Percentiles rank a stretch among this genome's conserved stretches.
phyloP scores from a whole-genome alignment of 2,888 invertebrate species.

The Cephonodes hylas region DNA sequence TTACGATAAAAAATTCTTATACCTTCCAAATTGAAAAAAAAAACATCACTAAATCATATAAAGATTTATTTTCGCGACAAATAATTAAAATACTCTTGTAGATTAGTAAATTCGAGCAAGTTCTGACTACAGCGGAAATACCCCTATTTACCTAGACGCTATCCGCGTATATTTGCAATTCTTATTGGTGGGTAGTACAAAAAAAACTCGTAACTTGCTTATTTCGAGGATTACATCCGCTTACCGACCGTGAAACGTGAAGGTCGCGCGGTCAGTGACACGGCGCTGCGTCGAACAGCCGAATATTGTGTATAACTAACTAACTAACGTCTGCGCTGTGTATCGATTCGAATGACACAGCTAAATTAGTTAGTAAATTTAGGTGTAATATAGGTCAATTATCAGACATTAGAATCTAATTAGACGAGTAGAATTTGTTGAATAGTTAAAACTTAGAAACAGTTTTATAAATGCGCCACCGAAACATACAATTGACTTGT shows the following conservation, averaged over 20 bases:
- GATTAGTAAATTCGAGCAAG: background rate
- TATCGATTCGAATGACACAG: background rate
- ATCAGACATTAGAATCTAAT: no score
- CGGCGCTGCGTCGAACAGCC: background rate
- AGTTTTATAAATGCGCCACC: no score
- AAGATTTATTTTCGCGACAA: no score
- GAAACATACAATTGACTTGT: no score
- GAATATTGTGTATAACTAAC: background rate
- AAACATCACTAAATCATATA: no score
- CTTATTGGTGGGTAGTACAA: background rate
- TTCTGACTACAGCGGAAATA: background rate
- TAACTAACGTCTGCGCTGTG: background rate
- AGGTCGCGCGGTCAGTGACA: slow-evolving; percentile 1
- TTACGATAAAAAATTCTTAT: no score
- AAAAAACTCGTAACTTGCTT: background rate
- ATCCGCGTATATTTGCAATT: background rate
- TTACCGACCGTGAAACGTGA: background rate
- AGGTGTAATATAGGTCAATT: no score
- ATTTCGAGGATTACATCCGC: background rate
- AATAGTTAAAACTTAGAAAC: no score
- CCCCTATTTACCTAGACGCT: background rate
- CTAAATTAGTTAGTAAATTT: background rate
- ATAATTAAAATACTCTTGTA: no score
- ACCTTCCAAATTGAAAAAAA: no score
- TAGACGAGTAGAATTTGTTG: no score